Conservation (phyloP, 1,140 invertebrate genomes). For the Drosophila burlai region DNA sequence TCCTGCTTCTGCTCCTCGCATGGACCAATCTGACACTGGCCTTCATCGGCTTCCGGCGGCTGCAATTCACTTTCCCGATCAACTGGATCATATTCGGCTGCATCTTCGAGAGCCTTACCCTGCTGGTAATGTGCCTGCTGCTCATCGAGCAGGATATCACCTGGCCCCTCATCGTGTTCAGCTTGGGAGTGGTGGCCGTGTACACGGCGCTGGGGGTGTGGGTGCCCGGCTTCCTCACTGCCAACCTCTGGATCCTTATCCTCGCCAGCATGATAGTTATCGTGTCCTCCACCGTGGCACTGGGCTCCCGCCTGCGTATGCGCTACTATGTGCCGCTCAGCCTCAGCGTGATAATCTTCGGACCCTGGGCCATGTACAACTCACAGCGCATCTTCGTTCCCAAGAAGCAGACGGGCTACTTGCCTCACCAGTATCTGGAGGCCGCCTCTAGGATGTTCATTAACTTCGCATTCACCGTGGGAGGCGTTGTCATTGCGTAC, state of each 20-base stretch:
- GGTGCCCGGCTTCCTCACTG: slow-evolving; percentile 33
- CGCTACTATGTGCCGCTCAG: slow-evolving; percentile 50
- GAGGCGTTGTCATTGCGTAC: slow-evolving; percentile 17
- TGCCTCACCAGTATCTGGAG: slow-evolving; percentile 20
- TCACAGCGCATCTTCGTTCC: slow-evolving; percentile 30
- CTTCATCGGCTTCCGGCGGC: slow-evolving; percentile 62
- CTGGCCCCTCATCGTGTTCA: slow-evolving; percentile 29
- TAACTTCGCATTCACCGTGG: slow-evolving; percentile 45
- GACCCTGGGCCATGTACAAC: slow-evolving; percentile 66
- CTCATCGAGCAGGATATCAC: slow-evolving; percentile 43
- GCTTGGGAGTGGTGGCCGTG: slow-evolving; percentile 31
- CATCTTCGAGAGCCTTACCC: slow-evolving; percentile 60
- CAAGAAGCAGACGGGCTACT: not conserved
- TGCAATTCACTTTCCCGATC: slow-evolving; percentile 46
- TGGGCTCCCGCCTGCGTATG: slow-evolving; percentile 33
- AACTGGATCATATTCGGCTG: slow-evolving; percentile 62
- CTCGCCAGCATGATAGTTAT: slow-evolving; percentile 48
- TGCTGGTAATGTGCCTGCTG: slow-evolving; percentile 44
- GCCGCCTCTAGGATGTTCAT: slow-evolving; percentile 50
- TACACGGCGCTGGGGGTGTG: slow-evolving; percentile 53
- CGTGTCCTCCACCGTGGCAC: slow-evolving; percentile 4
- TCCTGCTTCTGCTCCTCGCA: slow-evolving; percentile 45
- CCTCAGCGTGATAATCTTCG: slow-evolving; percentile 46
- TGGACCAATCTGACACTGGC: slow-evolving; percentile 47
- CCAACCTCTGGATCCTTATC: slow-evolving; percentile 58